Conservation (phyloP, 2,888 invertebrate species). For the Noctua janthe region DNA sequence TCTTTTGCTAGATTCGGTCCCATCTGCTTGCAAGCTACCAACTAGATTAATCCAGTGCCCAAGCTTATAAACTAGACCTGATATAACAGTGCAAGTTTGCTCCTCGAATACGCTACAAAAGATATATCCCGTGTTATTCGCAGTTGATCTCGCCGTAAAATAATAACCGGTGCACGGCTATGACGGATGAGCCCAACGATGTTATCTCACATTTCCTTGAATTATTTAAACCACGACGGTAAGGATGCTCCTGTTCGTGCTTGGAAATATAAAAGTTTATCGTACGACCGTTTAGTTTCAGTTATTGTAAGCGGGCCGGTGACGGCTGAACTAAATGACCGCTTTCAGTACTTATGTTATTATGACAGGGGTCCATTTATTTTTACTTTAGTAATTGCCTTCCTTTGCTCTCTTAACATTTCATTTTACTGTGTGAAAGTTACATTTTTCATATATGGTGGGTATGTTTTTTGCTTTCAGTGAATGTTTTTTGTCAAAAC, state of each 20-base stretch:
- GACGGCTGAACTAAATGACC: slow-evolving; percentile 71
- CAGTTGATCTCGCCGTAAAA: slow-evolving; percentile 54
- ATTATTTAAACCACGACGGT: slow-evolving; percentile 57
- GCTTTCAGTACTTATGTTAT: slow-evolving; percentile 65
- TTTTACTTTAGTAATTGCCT: slow-evolving; percentile 15
- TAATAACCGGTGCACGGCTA: slow-evolving; percentile 54
- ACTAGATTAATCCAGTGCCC: slow-evolving; percentile 22
- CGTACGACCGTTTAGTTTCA: slow-evolving; percentile 73
- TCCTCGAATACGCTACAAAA: slow-evolving; percentile 18
- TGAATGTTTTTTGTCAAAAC: not conserved
- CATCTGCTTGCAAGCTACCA: slow-evolving; percentile 23
- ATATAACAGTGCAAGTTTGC: slow-evolving; percentile 23
- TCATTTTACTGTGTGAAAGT: not conserved
- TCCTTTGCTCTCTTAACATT: not conserved
- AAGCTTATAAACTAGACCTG: slow-evolving; percentile 13
- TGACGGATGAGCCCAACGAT: slow-evolving; percentile 55
- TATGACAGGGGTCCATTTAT: slow-evolving; percentile 51
- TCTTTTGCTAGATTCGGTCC: slow-evolving; percentile 17
- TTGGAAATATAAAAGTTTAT: slow-evolving; percentile 65
- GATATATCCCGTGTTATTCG: slow-evolving; percentile 45
- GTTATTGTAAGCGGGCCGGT: slow-evolving; percentile 58
- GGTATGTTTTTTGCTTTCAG: not conserved
- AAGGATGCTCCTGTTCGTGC: slow-evolving; percentile 43
- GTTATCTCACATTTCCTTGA: slow-evolving; percentile 57
- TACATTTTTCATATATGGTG: too few species aligned